Evolutionary conservation across 2,113 vertebrate genomes (phyloP).

Genomic region (Hiodon tergisus): DNA sequence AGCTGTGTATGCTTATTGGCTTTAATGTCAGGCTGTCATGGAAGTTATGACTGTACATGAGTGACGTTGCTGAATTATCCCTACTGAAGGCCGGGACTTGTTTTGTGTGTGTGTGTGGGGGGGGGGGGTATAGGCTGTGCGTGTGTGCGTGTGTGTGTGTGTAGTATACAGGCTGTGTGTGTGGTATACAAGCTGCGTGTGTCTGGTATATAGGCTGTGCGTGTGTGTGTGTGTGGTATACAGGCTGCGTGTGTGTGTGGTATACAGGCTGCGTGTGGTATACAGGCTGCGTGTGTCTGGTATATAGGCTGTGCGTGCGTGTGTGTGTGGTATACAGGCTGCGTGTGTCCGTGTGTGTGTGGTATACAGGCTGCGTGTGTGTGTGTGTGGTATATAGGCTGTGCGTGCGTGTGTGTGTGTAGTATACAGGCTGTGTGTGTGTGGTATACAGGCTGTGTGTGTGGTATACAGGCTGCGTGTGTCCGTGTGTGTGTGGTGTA

Average conservation of each 20-base stretch:
- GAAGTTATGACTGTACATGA: no score
- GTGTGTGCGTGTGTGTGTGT: background rate
- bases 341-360: no score
- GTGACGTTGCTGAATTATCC: no score
- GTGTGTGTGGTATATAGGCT: background rate
- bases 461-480: no score
- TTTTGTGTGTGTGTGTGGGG: no score
- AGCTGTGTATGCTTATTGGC: no score
- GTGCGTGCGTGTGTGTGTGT: background rate
- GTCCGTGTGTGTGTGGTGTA: no score
- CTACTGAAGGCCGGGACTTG: no score
- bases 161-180: background rate
- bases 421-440: background rate
- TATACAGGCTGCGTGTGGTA: no score
- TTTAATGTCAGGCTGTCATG: no score
- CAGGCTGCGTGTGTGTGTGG: background rate
- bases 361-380: background rate
- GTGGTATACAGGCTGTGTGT: background rate
- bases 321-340: background rate
- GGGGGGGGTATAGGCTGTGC: no score
- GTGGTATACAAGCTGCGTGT: background rate
- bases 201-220: background rate
- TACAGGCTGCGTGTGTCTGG: background rate
- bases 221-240: background rate
- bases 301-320: background rate